Percentiles rank a stretch among this genome's conserved stretches.
Conservation (phyloP, 2,113 vertebrate genomes). For the Alligator mississippiensis region DNA sequence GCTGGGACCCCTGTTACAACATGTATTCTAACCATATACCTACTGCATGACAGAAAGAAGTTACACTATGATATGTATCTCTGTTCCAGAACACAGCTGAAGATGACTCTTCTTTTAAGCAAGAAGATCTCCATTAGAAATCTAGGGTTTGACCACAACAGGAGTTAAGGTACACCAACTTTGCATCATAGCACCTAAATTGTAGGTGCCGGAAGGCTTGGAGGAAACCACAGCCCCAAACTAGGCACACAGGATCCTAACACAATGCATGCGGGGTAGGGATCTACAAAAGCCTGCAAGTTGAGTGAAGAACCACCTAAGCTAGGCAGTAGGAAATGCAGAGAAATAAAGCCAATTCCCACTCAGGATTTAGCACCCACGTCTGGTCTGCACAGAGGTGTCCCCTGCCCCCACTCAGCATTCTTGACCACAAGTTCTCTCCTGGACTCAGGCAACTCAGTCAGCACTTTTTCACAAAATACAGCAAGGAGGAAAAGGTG, state of each 20-base stretch:
- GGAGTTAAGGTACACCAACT: background rate
- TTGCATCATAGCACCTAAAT: background rate
- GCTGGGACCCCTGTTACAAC: too few relatives aligned
- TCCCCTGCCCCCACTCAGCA: background rate
- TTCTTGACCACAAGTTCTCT: background rate
- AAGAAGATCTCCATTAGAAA: background rate
- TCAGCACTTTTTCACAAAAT: background rate
- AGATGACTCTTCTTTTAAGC: background rate
- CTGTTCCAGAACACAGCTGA: background rate
- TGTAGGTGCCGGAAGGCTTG: background rate
- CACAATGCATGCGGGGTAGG: background rate
- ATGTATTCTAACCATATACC: too few relatives aligned
- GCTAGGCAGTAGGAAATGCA: rapidly evolving
- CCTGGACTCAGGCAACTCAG: background rate
- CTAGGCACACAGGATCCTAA: background rate
- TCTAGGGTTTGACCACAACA: background rate
- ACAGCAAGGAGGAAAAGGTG: background rate
- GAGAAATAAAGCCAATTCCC: background rate
- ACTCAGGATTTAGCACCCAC: rapidly evolving
- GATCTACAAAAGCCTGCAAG: rapidly evolving
- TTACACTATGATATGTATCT: background rate
- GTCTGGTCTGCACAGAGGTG: rapidly evolving
- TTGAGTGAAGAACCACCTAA: background rate
- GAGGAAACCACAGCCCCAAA: background rate
- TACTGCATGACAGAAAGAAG: background rate